Base-by-base conservation (phyloP, 2,797 vertebrate genomes). In the Acanthopagrus latus region DNA sequence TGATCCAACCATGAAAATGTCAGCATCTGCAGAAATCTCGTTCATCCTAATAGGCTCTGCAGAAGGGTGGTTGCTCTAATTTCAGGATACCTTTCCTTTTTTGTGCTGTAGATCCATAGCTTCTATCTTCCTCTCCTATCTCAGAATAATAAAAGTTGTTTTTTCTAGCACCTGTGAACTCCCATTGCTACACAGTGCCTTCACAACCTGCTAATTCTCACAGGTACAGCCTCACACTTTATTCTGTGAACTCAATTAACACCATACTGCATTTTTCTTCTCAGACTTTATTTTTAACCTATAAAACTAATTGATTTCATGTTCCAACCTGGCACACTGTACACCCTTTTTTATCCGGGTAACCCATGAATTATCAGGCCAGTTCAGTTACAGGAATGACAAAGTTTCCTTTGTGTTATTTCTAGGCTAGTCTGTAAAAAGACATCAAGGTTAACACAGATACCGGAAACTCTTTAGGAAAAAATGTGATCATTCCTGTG, bases 211-310 rank as follows among this genome's bases (percentile, higher is more conserved):
- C 73, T 83, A 91, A 94, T 92, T 95, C 95, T 95, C 94, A 73
- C 91, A 93, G 94, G 95, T 93, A 94, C 93, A 92, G 78, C 75
- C 88, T 94, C 88, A 89, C 93, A 94, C 93, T 86, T 91, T 81
- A 76, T 88, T 88, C 94, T 94, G 92, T 94, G 95, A 95, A 95
- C 94, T 94, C 95, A 96, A 95, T 96, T 96, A 95, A 93, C 95
- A 94, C 94, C 92, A 85, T 64, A 65, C 72, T 86, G 92, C 84
- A 89, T 89, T 89, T 66, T 50, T 81, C 86, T 88, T 76, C 66
- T 84, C 82, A 70, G 55, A 84, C 83, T 91, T 93, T 95, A 95
- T 95, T 95, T 95, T 95, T 96, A 95, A 89, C 91, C 87, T 84
- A 80, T 77, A 84, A 86, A 86, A 88, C 82, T 94, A 94, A 94